Evolutionary conservation across 35 echinoderm and acorn worm species (phyloP), one percentile per base, ranked within the genome.

Genomic region (Diadema setosum): DNA sequence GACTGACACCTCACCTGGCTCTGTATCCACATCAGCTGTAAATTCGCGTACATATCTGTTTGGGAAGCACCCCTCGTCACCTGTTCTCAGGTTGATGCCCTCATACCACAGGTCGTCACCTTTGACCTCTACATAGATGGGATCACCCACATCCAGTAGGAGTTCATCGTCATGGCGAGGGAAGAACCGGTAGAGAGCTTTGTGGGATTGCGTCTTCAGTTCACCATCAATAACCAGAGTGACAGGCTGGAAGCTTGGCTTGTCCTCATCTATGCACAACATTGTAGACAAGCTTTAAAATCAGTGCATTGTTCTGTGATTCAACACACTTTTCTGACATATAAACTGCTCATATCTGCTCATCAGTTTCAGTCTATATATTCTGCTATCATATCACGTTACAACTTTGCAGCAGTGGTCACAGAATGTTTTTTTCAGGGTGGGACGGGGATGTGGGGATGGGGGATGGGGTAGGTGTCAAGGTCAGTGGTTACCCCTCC

Each of bases 111-210:
- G 85, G 58, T 99, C 96, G 17, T 81, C 86, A 8, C 93, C 89
- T 42, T 85, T 95, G 31, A 46, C 60, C 50, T 99, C 96, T 39
- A 99, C 93, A 45, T 83, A 92, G 2, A 99, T 70, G 18, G 96
- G 92, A 75, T 99, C 96, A n/a, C 73, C 74, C n/a, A 92, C 82
- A 55, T 99, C 96, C 5, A 99, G 57, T 14, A 65, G 41, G 3
- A 99, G 29, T 57, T 99, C 96, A 56, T 99, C 96, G 39, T 94
- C 89, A 33, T 99, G 96, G 17, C 96, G 92, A 58, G 92, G 89
- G n/a, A 99, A 59, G 86, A 99, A 99, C 34, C 84, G 70, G 35
- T 87, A 92, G 17, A 99, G 52, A 1, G 93, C 87, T 34, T 92
- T 90, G 75, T 99, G 96, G 42, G 96, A 86, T 70, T 99, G 96